Base-by-base conservation (phyloP, 2,888 invertebrate genomes). In the Dryocosmus kuriphilus region DNA sequence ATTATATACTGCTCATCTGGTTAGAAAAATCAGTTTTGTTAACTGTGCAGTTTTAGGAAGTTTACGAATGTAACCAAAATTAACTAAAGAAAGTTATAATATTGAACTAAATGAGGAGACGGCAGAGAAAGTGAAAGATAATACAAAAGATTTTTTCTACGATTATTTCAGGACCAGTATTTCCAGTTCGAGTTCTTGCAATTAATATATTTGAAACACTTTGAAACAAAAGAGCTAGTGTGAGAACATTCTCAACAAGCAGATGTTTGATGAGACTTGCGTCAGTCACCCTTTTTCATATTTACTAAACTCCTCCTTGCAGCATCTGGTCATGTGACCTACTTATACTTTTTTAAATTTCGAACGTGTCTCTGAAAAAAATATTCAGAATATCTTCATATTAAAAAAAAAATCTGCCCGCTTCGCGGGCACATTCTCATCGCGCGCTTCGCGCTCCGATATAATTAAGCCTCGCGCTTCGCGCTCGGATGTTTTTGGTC, bases 281-380 rank as follows among this genome's bases (percentile, higher is more conserved):
- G 62, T 62, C 62, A 62, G 5, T 62, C n/a, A 8, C 30, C 30
- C n/a, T 62, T 62, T 62, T 61, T 57, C 22, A 24, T 11, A 11
- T 24, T 57, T 57, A 24, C 22, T 57, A 19, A 19, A 57, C 55
- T 32, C 32, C 16, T 62, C 1, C 61, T 32, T 30, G 7, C 9
- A 62, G 32, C 62, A 62, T 62, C 62, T 62, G 62, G 62, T 14
- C 61, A 62, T 32, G 32, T 16, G 30, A n/a, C 19, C 32, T 35
- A 35, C 35, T 35, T 30, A 8, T 3, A 30, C 9, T n/a, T 62
- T 19, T 0, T n/a, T 30, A 1, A 1, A 0, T 6, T 19, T 30
- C 61, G 16, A 7, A 6, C 24, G 7, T 38, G 5, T 27, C 8
- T 24, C 22, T 57, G 22, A 41, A 65, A 63, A 35, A 65, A 65